phyloP scores from a whole-genome alignment of 2,797 vertebrate genomes.

The Anolis apletophallus region DNA sequence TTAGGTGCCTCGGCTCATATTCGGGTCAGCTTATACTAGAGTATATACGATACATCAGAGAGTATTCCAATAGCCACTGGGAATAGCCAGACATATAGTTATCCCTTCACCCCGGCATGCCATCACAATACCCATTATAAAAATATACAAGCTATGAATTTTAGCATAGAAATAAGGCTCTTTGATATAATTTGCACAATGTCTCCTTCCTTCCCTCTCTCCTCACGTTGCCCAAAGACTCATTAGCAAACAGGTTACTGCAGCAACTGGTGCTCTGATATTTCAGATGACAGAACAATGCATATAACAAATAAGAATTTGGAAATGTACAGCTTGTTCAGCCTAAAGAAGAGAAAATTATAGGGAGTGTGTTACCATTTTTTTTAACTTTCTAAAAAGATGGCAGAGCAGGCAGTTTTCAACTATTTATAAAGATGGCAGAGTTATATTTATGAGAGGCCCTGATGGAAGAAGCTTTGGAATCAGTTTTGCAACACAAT shows the following conservation, averaged over 20 bases:
- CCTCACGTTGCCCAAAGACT: background rate
- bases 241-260: background rate
- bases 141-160: background rate
- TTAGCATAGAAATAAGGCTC: background rate
- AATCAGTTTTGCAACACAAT: background rate
- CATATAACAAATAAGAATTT: background rate
- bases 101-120: no score
- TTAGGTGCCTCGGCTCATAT: no score
- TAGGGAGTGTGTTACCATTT: background rate
- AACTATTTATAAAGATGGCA: background rate
- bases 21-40: no score
- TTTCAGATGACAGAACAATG: background rate
- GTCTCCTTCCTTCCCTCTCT: background rate
- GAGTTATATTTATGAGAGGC: background rate
- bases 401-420: background rate
- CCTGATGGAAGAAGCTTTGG: background rate
- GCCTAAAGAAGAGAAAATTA: slow-evolving; percentile 12
- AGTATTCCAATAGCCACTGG: no score
- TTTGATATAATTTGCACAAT: background rate
- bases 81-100: no score
- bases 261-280: background rate
- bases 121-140: no score
- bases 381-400: background rate
- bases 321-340: background rate
- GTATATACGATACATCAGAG: no score